Base-by-base conservation (phyloP, 2,888 invertebrate species). In the Aethes cnicana region DNA sequence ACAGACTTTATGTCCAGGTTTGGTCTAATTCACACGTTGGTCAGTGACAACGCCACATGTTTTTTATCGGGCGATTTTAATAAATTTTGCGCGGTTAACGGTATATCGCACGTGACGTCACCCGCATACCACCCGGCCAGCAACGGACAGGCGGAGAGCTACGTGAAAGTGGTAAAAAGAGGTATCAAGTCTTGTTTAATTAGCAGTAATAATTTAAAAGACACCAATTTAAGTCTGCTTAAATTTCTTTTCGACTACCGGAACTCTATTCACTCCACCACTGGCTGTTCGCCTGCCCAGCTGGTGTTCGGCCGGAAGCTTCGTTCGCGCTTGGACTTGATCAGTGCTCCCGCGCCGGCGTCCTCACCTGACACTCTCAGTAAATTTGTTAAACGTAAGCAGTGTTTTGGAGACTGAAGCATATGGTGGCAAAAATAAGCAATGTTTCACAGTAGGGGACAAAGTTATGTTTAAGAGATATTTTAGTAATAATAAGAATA, bases 191-290 rank as follows among this genome's bases (percentile, higher is more conserved):
- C 48, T 11, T 18, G 48, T 28, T n/a, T 49, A 35, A 32, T 54
- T 11, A 20, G 35, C 11, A 39, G 23, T 23, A 28, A 11, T 17
- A 25, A 17, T 12, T 17, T 33, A 8, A 17, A 39, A 5, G 17
- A 43, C 7, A 3, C 7, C 2, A n/a, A 16, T 8, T 2, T 3
- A 3, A 52, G 30, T 12, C 11, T 55, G 8, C 6, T 14, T 8
- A 35, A 52, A 32, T 55, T 33, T 30, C n/a, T 55, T 2, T 52
- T 55, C 4, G 25, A 41, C 7, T 55, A 55, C 21, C 23, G 55
- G 4, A 55, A 53, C 20, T 53, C 56, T 5, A 9, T 30, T 11
- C 44, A 56, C 18, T 23, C 36, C 1, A 53, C 53, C 0, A 56
- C 53, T n/a, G 35, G 25, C 11, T 9, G 8, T 3, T 49, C 53